These are phyloP conservation scores for Morinoia aosen DNA, from an alignment of 2,888 invertebrate genomes.

Conservation along the genomic window DNA sequence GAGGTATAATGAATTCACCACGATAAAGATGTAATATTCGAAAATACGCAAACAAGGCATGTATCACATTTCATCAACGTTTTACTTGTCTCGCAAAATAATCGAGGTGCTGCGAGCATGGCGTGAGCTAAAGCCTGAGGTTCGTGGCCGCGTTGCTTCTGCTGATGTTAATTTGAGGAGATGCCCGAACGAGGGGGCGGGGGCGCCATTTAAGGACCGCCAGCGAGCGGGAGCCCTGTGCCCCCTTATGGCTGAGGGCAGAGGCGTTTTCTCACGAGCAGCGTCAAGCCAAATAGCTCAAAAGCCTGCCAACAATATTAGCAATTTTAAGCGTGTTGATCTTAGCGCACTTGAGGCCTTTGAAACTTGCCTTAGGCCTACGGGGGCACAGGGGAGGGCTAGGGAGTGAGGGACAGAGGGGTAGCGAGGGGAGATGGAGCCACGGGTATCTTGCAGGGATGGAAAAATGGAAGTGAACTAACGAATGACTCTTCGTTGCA, in stretches of 20 bases:
- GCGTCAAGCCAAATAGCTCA: conserved; percentile 68
- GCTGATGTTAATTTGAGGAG: background rate
- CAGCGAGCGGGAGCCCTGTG: background rate
- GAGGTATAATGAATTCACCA: too few species aligned
- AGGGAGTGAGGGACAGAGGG: conserved; percentile 21
- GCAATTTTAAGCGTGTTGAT: conserved; percentile 68
- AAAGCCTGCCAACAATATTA: conserved; percentile 66
- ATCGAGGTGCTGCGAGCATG: too few species aligned
- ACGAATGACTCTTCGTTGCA: background rate
- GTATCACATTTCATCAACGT: too few species aligned
- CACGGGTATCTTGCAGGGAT: background rate
- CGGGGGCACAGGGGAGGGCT: conserved; percentile 31
- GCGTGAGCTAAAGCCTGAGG: background rate
- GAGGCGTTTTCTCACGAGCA: conserved; percentile 57
- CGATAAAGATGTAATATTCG: too few species aligned
- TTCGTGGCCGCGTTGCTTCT: background rate
- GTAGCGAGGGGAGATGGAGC: background rate
- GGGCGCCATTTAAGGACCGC: conserved; percentile 1
- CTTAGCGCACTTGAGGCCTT: conserved; percentile 64
- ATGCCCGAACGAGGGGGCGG: background rate
- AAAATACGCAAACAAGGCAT: too few species aligned
- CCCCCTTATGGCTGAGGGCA: conserved; percentile 54
- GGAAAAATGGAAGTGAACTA: background rate
- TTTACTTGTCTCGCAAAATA: too few species aligned
- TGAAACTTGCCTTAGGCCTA: conserved; percentile 60